Percentiles rank a stretch among this genome's conserved stretches.
These are phyloP conservation scores for Gobiocypris rarus DNA, from an alignment of 2,113 vertebrate species.

Conservation along the genomic window DNA sequence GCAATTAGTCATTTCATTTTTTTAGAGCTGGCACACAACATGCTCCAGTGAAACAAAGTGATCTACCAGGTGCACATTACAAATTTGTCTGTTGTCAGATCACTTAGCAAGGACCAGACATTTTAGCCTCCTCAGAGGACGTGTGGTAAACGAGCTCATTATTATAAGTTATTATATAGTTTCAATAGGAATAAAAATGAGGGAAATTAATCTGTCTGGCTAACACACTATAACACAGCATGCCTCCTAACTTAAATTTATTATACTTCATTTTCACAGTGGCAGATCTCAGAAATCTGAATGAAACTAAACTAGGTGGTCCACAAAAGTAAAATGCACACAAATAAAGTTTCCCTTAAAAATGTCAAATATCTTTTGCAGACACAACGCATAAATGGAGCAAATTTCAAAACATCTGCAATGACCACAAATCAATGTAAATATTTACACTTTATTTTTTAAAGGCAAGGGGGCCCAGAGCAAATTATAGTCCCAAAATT, in stretches of 20 bases:
- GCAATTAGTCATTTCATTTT: background rate
- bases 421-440: background rate
- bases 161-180: slow-evolving; percentile 16
- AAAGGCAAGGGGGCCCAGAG: background rate
- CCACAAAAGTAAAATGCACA: background rate
- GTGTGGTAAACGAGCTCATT: background rate
- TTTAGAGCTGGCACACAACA: background rate
- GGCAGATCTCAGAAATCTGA: background rate
- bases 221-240: slow-evolving; percentile 2
- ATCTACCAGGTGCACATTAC: slow-evolving; percentile 15
- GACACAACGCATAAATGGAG: background rate
- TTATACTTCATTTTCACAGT: slow-evolving; percentile 5
- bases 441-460: background rate
- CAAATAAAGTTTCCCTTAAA: background rate
- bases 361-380: background rate
- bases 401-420: background rate
- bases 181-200: slow-evolving; percentile 22
- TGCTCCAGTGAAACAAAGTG: background rate
- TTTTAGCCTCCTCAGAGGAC: slow-evolving; percentile 11
- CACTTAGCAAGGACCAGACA: background rate
- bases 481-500: background rate
- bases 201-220: background rate
- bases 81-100: background rate
- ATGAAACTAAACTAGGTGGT: background rate
- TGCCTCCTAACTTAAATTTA: background rate